A percentile compares a stretch with the other conserved stretches of the same genome.
Conservation (phyloP, 2,113 vertebrate species). For the Vicugna pacos region DNA sequence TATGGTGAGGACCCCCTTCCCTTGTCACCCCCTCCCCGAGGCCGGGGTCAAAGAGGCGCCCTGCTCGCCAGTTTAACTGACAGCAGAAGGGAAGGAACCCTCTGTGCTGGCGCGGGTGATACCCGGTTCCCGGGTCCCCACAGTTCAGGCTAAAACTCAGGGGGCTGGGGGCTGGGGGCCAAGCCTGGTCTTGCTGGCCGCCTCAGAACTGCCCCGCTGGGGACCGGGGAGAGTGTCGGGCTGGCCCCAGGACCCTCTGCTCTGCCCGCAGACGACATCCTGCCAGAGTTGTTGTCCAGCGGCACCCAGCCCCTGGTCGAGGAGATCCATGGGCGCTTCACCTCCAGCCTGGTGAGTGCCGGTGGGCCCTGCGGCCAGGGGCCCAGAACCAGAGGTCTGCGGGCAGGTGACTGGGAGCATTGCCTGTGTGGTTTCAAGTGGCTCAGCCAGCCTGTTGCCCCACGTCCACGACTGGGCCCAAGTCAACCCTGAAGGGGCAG, state of each 20-base stretch:
- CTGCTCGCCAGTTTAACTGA: rapidly evolving
- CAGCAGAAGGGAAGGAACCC: neutral
- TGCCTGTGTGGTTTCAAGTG: rapidly evolving
- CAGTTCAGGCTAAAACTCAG: rapidly evolving
- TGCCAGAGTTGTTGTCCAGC: slow-evolving; percentile 77
- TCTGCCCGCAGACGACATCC: slow-evolving; percentile 80
- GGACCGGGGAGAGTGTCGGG: too few relatives aligned
- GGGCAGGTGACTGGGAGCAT: rapidly evolving
- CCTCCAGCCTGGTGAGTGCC: slow-evolving; percentile 83
- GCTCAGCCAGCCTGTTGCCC: rapidly evolving
- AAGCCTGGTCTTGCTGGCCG: neutral
- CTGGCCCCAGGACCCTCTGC: neutral
- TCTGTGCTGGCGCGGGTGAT: rapidly evolving
- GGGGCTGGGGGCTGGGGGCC: too few relatives aligned
- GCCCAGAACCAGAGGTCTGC: rapidly evolving
- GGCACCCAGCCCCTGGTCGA: slow-evolving; percentile 73
- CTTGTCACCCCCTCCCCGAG: rapidly evolving
- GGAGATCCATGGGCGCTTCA: slow-evolving; percentile 83
- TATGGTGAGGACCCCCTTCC: slow-evolving; percentile 79
- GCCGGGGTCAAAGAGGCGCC: rapidly evolving
- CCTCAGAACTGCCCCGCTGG: neutral
- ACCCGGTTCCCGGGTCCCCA: rapidly evolving
- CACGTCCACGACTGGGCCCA: rapidly evolving
- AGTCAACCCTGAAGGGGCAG: rapidly evolving
- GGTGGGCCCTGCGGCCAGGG: rapidly evolving